These are phyloP conservation scores for Patagioenas fasciata DNA, from an alignment of 2,113 vertebrate species.

Conservation along the genomic window DNA sequence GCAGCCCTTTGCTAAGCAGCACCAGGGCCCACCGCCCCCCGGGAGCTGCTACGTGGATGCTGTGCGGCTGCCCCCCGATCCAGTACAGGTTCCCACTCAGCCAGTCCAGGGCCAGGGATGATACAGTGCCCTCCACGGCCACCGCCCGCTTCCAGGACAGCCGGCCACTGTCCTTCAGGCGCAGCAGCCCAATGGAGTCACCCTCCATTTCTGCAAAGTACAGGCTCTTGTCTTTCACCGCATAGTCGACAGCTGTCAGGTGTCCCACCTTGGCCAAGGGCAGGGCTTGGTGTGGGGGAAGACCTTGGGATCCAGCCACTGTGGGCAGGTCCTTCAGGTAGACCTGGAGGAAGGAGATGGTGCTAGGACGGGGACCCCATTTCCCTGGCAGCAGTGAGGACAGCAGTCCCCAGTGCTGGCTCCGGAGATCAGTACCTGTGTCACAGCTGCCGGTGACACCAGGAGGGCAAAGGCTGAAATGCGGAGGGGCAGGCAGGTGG, in stretches of 20 bases:
- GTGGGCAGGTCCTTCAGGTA: conserved; percentile 76
- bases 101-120: conserved; percentile 88
- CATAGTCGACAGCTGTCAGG: conserved; percentile 75
- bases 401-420: background rate
- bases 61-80: conserved; percentile 73
- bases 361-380: background rate
- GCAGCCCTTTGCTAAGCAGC: conserved; percentile 72
- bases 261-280: conserved; percentile 70
- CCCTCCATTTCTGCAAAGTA: conserved; percentile 78
- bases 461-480: conserved; percentile 83
- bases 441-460: conserved; percentile 60
- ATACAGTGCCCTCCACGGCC: conserved; percentile 74
- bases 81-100: conserved; percentile 88
- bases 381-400: accelerated
- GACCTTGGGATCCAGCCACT: conserved; percentile 50
- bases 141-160: conserved; percentile 68
- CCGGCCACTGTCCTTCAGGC: conserved; percentile 70
- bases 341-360: conserved; percentile 71
- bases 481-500: conserved; percentile 71
- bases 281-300: conserved; percentile 70
- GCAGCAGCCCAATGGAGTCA: conserved; percentile 75
- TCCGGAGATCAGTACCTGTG: conserved; percentile 71
- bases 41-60: conserved; percentile 76
- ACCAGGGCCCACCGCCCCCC: conserved; percentile 56
- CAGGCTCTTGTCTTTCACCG: conserved; percentile 71